These are phyloP conservation scores for Phrynosoma platyrhinos DNA, from an alignment of 2,113 vertebrate genomes.

Conservation along the genomic window DNA sequence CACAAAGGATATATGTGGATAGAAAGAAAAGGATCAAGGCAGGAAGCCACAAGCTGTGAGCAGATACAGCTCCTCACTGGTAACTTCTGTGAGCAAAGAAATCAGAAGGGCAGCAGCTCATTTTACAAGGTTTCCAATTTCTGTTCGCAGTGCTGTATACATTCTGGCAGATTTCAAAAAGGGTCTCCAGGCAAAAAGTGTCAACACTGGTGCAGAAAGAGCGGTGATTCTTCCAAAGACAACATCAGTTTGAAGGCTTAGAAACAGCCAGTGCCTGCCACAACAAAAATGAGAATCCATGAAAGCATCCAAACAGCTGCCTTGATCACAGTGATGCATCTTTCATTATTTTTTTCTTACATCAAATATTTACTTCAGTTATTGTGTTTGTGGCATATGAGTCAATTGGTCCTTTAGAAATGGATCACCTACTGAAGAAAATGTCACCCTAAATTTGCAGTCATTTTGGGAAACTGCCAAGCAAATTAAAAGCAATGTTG, in stretches of 20 bases:
- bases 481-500: not conserved
- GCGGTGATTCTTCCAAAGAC: slow-evolving; percentile 65
- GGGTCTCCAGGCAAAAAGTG: slow-evolving; percentile 70
- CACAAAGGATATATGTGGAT: slow-evolving; percentile 39
- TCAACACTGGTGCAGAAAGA: slow-evolving; percentile 64
- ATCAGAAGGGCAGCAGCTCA: slow-evolving; percentile 68
- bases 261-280: slow-evolving; percentile 56
- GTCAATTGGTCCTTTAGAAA: not conserved
- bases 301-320: not conserved
- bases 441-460: not conserved
- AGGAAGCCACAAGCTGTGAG: slow-evolving; percentile 57
- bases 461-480: not conserved
- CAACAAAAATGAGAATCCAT: slow-evolving; percentile 39
- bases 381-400: not conserved
- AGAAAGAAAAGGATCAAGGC: slow-evolving; percentile 44
- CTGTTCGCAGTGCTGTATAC: slow-evolving; percentile 65
- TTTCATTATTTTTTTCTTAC: slow-evolving; percentile 4
- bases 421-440: not conserved
- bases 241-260: slow-evolving; percentile 62
- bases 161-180: slow-evolving; percentile 75
- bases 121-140: slow-evolving; percentile 63
- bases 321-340: not conserved
- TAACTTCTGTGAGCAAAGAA: slow-evolving; percentile 67
- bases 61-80: slow-evolving; percentile 55
- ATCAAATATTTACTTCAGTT: not conserved